Base-by-base conservation (phyloP, 2,888 invertebrate genomes). In the Cylindroiulus punctatus region DNA sequence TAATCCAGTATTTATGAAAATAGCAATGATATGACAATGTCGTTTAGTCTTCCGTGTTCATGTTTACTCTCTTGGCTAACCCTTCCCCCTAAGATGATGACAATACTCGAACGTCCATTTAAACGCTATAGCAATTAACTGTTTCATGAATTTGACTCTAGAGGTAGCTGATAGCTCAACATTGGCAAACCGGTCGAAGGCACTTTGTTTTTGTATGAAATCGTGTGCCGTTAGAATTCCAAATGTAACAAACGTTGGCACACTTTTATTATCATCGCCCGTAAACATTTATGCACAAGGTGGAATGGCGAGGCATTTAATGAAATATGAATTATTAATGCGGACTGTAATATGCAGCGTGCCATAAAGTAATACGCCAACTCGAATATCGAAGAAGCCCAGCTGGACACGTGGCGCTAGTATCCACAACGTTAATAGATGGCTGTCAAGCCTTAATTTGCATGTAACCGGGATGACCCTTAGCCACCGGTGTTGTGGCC, bases 401-500 rank as follows among this genome's bases (percentile, higher is more conserved):
- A 65, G 57, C 57, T 65, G 57, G 19, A 65, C 7, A 10, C 57
- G 57, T 22, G 57, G 57, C 57, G 57, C 57, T 65, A 26, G 7
- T 65, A 65, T n/a, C n/a, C 57, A 65, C 22, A 22, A 65, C 57
- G 5, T 65, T 65, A 65, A 65, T 65, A 65, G 22, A 22, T 65
- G 57, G 57, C 57, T 65, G 57, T 65, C 57, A 65, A 65, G 22
- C 22, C 8, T 22, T 65, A 65, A 65, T 65, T 65, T 65, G 57
- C 57, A 65, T 65, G 57, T 65, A 65, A 22, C 57, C 57, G 22
- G 26, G 57, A 22, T 65, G 57, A 65, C 57, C 57, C 57, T 26
- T 65, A 65, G 57, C 57, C 57, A 65, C 57, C 57, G 57, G 57
- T 65, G 57, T 65, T 65, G 57, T 65, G 57, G 57, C 57, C 57